Conservation (phyloP, 1,140 invertebrate species). For the Epicauta chinensis region DNA sequence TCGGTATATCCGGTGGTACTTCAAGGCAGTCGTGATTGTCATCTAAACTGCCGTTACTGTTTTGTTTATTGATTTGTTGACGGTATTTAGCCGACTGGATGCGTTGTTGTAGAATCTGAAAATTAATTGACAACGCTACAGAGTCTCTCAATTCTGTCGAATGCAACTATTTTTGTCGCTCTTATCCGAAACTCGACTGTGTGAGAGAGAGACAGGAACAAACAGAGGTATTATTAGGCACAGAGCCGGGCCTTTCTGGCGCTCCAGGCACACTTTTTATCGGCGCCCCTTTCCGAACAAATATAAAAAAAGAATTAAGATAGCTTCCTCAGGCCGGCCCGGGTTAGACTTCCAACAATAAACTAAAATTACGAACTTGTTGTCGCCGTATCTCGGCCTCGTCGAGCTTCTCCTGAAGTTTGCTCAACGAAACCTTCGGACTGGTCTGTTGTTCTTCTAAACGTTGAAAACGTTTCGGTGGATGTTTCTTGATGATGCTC, state of each 20-base stretch:
- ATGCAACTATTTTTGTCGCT: no score
- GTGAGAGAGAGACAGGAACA: no score
- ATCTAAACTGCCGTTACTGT: conserved; percentile 18
- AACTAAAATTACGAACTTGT: conserved; percentile 30
- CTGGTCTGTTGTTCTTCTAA: conserved; percentile 47
- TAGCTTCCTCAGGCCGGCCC: no score
- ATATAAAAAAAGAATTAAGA: no score
- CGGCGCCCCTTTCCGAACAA: no score
- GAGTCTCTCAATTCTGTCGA: no score
- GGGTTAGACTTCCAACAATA: no score
- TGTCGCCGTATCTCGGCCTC: conserved; percentile 58
- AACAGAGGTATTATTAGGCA: no score
- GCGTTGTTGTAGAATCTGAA: conserved; percentile 34
- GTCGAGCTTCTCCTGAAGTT: conserved; percentile 61
- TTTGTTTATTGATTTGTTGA: conserved; percentile 21
- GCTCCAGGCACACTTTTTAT: no score
- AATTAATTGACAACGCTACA: no score
- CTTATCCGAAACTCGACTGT: no score
- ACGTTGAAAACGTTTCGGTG: conserved; percentile 54
- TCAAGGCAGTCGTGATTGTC: conserved; percentile 19
- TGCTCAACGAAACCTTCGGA: conserved; percentile 49
- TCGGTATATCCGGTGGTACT: conserved; percentile 19
- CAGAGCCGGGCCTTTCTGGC: no score
- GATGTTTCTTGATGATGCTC: conserved; percentile 51
- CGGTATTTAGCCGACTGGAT: conserved; percentile 32